phyloP scores from a whole-genome alignment of 2,888 invertebrate genomes.

The Melinaea menophilus region DNA sequence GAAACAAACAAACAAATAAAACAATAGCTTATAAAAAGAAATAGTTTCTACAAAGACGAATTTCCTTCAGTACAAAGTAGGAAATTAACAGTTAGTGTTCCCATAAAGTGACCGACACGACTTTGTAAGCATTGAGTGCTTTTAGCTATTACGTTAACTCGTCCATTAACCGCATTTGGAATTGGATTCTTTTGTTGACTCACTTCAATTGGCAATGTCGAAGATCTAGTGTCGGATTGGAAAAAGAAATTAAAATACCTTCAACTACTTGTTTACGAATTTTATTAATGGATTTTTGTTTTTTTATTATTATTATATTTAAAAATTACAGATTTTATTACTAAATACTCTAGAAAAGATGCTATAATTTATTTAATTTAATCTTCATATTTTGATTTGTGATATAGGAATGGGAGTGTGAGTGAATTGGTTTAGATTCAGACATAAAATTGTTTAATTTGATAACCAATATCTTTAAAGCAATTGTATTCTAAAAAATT shows the following conservation, averaged over 20 bases:
- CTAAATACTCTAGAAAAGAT: too few relatives aligned
- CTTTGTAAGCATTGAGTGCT: constrained; percentile 77
- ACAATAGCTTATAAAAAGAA: constrained; percentile 45
- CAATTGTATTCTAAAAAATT: too few relatives aligned
- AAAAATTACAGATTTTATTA: too few relatives aligned
- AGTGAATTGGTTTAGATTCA: too few relatives aligned
- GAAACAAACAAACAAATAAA: constrained; percentile 42
- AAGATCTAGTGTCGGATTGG: constrained; percentile 28
- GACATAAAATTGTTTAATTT: too few relatives aligned
- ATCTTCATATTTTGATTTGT: too few relatives aligned
- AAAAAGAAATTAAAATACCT: constrained; percentile 15
- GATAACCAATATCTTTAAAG: too few relatives aligned
- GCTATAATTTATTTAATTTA: too few relatives aligned
- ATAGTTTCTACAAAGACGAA: constrained; percentile 65
- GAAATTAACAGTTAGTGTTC: constrained; percentile 73
- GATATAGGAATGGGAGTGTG: too few relatives aligned
- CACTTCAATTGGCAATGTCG: constrained; percentile 50
- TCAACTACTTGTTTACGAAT: constrained; percentile 8
- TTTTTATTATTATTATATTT: too few relatives aligned
- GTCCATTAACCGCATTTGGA: constrained; percentile 67
- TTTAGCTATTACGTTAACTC: constrained; percentile 75
- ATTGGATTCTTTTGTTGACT: constrained; percentile 60
- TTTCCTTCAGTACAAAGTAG: constrained; percentile 66
- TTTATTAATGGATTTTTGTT: constrained; percentile 10
- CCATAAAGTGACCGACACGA: constrained; percentile 69